Evolutionary conservation across 92 coral and sea anemone genomes (phyloP).

Genomic region (Epizoanthus illoricatus): DNA sequence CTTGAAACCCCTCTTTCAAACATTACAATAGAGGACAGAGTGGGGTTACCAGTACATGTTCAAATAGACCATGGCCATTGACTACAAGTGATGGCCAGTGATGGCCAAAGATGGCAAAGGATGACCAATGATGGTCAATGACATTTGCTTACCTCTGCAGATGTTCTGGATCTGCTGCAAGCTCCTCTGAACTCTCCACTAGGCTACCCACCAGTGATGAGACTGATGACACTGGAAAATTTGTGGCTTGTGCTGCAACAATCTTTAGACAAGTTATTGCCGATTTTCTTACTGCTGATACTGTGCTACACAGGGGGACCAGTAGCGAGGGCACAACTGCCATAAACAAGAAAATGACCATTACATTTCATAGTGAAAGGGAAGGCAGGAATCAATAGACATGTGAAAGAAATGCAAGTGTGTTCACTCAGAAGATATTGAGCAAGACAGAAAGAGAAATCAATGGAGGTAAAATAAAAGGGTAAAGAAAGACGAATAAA

Average conservation of each 20-base stretch:
- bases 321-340: constrained; percentile 79
- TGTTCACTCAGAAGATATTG: no score
- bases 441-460: no score
- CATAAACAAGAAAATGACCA: background rate
- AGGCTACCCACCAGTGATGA: constrained; percentile 55
- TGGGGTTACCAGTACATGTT: no score
- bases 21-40: no score
- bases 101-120: no score
- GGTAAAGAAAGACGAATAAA: no score
- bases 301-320: constrained; percentile 75
- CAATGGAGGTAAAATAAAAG: no score
- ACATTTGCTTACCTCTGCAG: constrained; percentile 58
- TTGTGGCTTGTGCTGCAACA: constrained; percentile 32
- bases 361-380: background rate
- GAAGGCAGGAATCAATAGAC: background rate
- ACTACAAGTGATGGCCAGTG: no score
- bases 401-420: no score
- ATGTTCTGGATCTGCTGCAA: constrained; percentile 79
- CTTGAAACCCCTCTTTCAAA: no score
- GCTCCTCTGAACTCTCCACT: constrained; percentile 80
- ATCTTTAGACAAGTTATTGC: constrained; percentile 62
- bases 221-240: constrained; percentile 54
- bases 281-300: constrained; percentile 69
- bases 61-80: no score
- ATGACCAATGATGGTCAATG: background rate